phyloP scores from a whole-genome alignment of 2,113 vertebrate genomes.

The Malurus elegans region DNA sequence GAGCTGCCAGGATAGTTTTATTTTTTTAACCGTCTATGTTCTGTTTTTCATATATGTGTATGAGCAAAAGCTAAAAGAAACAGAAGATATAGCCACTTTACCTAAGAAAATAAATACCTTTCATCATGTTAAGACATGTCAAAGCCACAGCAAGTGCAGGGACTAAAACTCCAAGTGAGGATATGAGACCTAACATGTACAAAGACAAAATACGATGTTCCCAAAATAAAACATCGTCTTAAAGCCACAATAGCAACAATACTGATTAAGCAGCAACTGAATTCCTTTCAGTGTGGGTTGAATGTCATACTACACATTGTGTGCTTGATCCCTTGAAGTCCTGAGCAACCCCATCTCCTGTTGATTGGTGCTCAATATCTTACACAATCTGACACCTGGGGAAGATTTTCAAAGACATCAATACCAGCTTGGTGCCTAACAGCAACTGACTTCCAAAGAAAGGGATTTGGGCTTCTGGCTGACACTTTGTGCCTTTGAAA shows the following conservation, averaged over 20 bases:
- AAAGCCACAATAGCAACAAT: not conserved
- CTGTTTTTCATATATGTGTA: constrained; percentile 5
- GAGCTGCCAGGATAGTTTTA: not conserved
- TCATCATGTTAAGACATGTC: not conserved
- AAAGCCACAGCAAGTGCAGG: not conserved
- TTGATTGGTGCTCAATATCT: not conserved
- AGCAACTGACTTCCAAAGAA: not conserved
- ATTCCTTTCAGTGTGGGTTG: not conserved
- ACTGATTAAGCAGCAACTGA: not conserved
- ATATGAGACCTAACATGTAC: not conserved
- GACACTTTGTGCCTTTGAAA: not conserved
- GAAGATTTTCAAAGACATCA: constrained; percentile 1
- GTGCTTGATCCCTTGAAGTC: not conserved
- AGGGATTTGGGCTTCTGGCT: not conserved
- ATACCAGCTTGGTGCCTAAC: not conserved
- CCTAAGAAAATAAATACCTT: not conserved
- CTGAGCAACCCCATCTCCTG: not conserved
- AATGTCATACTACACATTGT: not conserved
- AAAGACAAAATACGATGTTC: not conserved
- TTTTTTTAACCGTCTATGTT: constrained; percentile 30
- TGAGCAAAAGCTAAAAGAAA: not conserved
- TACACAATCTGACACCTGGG: not conserved
- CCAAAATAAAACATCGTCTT: not conserved
- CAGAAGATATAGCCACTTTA: not conserved
- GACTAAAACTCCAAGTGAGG: not conserved